phyloP scores from a whole-genome alignment of 2,888 invertebrate genomes.

The Trichogramma evanescens region DNA sequence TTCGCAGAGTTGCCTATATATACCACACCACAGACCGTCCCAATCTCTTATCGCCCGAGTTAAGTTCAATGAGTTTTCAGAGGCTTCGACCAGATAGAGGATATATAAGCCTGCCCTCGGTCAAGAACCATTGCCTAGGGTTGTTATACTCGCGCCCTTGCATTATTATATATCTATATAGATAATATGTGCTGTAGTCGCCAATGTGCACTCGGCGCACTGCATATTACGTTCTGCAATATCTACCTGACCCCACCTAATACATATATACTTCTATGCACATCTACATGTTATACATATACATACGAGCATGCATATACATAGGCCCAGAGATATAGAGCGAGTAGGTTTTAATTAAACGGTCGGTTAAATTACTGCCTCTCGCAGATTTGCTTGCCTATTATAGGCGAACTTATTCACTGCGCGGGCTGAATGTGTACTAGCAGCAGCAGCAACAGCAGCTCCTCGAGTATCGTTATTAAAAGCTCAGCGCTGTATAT shows the following conservation, averaged over 20 bases:
- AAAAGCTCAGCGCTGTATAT: background rate
- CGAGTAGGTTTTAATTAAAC: conserved; percentile 3
- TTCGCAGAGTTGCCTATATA: too few relatives aligned
- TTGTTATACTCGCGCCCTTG: background rate
- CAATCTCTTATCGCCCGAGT: conserved; percentile 7
- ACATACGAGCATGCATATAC: too few relatives aligned
- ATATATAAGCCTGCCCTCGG: background rate
- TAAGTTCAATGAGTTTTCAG: conserved; percentile 4
- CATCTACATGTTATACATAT: too few relatives aligned
- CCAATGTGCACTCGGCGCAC: background rate
- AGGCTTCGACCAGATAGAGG: background rate
- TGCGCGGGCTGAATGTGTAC: background rate
- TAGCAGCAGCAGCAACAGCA: background rate
- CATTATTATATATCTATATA: background rate
- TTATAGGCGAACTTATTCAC: background rate
- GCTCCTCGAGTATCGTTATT: background rate
- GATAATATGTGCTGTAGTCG: background rate
- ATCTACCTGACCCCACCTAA: too few relatives aligned
- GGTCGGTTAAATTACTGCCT: background rate
- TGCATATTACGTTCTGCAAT: background rate
- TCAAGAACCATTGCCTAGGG: conserved; percentile 5
- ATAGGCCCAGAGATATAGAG: too few relatives aligned
- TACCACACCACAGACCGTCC: too few relatives aligned
- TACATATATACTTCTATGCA: too few relatives aligned
- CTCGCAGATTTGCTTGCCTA: conserved; percentile 1